A percentile compares a stretch with the other conserved stretches of the same genome.
Conservation (phyloP, 2,888 invertebrate species). For the Melanchra persicariae region DNA sequence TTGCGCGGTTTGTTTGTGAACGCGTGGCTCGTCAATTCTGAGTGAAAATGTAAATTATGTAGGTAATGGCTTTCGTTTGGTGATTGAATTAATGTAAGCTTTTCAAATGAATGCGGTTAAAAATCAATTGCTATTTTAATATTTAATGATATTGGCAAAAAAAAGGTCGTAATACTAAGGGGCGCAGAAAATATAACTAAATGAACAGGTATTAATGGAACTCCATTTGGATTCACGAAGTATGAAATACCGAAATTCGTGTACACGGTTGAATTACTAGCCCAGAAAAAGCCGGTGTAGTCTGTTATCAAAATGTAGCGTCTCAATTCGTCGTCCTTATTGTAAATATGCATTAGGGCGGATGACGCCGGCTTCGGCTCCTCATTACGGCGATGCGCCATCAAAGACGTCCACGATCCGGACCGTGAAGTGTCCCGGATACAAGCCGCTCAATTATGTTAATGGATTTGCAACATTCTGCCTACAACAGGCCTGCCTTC, state of each 20-base stretch:
- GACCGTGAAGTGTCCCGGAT: conserved; percentile 85
- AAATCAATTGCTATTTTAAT: conserved; percentile 46
- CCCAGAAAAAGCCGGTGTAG: conserved; percentile 73
- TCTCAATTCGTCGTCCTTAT: conserved; percentile 74
- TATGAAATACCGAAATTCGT: conserved; percentile 74
- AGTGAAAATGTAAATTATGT: conserved; percentile 72
- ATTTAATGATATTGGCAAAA: conserved; percentile 18
- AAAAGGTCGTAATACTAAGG: conserved; percentile 24
- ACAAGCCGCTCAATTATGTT: conserved; percentile 88
- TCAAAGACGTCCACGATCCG: conserved; percentile 85
- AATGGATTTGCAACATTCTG: conserved; percentile 84
- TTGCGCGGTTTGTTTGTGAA: conserved; percentile 74
- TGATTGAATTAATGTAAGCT: conserved; percentile 68
- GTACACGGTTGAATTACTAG: conserved; percentile 74
- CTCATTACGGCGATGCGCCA: conserved; percentile 85
- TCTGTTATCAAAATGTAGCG: conserved; percentile 72
- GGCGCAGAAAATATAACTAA: conserved; percentile 36
- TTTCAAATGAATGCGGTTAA: conserved; percentile 61
- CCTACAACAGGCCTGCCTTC: conserved; percentile 78
- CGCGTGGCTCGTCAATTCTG: conserved; percentile 68
- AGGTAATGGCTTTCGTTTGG: conserved; percentile 72
- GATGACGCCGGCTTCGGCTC: conserved; percentile 78
- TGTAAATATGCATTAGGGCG: conserved; percentile 87
- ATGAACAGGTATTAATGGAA: conserved; percentile 57
- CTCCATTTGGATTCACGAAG: conserved; percentile 70